phyloP scores from a whole-genome alignment of 2,797 vertebrate species.

The Chelonia mydas region DNA sequence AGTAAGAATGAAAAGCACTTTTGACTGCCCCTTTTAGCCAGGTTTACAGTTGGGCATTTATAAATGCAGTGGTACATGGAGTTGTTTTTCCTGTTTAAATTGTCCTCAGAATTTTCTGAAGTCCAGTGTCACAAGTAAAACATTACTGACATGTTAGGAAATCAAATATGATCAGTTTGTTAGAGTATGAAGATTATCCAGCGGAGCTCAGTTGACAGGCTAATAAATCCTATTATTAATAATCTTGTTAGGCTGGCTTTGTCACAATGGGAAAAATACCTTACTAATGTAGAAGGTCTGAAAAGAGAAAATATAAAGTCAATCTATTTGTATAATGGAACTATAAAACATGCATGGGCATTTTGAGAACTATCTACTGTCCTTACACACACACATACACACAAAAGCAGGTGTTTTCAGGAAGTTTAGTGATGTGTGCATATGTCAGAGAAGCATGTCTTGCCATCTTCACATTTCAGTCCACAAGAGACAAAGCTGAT shows the following conservation, averaged over 20 bases:
- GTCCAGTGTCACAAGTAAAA: constrained; percentile 28
- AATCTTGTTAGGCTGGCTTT: constrained; percentile 61
- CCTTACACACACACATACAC: background rate
- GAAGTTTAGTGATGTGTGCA: constrained; percentile 57
- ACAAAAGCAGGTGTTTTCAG: constrained; percentile 24
- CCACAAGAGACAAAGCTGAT: constrained; percentile 43
- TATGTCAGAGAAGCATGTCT: constrained; percentile 21
- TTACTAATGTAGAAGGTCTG: constrained; percentile 34
- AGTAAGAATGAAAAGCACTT: background rate
- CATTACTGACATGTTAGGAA: constrained; percentile 1
- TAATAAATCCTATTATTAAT: constrained; percentile 62
- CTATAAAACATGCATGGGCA: constrained; percentile 67
- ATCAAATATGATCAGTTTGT: constrained; percentile 47
- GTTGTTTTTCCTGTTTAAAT: background rate
- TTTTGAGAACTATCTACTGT: constrained; percentile 55
- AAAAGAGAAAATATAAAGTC: constrained; percentile 53
- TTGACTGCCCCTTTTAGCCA: background rate
- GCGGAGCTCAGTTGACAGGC: constrained; percentile 33
- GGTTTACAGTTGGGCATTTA: background rate
- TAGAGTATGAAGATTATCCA: constrained; percentile 53
- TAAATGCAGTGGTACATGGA: background rate
- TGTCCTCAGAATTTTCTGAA: constrained; percentile 28
- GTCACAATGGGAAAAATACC: constrained; percentile 53
- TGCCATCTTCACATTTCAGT: constrained; percentile 66
- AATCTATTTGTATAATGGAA: constrained; percentile 39